Conservation (phyloP, 2,888 invertebrate species). For the Piscicola geometra region DNA sequence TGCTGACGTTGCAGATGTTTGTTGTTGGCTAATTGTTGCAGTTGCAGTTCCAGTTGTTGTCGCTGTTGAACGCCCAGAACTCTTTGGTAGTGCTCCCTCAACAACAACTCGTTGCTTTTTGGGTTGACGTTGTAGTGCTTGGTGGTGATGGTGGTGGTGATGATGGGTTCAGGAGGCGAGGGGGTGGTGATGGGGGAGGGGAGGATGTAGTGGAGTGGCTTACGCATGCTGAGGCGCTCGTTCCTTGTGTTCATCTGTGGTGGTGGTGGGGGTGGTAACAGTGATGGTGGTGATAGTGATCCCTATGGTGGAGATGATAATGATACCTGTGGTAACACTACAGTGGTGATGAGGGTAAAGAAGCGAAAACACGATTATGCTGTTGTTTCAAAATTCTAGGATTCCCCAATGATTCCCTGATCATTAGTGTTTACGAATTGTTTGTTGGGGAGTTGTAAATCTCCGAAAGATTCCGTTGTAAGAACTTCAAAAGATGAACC, state of each 20-base stretch:
- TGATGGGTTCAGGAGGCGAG: background rate
- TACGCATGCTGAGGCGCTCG: background rate
- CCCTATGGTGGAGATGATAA: too few relatives aligned
- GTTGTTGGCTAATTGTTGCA: background rate
- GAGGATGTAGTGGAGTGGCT: background rate
- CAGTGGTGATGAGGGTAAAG: too few relatives aligned
- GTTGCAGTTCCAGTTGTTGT: slow-evolving; percentile 8
- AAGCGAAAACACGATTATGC: too few relatives aligned
- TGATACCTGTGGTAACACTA: too few relatives aligned
- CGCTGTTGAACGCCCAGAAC: background rate
- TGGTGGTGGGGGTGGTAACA: too few relatives aligned
- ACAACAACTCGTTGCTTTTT: background rate
- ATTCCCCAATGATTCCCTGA: too few relatives aligned
- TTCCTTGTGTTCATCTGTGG: background rate
- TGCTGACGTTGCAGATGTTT: slow-evolving; percentile 11
- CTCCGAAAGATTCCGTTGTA: too few relatives aligned
- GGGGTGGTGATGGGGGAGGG: slow-evolving; percentile 5
- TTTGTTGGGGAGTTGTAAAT: too few relatives aligned
- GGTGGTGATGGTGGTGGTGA: slow-evolving; percentile 31
- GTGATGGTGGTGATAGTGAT: too few relatives aligned
- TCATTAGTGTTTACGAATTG: too few relatives aligned
- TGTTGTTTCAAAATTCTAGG: too few relatives aligned
- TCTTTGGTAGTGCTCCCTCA: background rate
- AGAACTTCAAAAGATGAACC: too few relatives aligned
- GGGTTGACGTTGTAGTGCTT: slow-evolving; percentile 19